Base-by-base conservation (phyloP, 2,113 vertebrate genomes). In the Callopanchax toddi region DNA sequence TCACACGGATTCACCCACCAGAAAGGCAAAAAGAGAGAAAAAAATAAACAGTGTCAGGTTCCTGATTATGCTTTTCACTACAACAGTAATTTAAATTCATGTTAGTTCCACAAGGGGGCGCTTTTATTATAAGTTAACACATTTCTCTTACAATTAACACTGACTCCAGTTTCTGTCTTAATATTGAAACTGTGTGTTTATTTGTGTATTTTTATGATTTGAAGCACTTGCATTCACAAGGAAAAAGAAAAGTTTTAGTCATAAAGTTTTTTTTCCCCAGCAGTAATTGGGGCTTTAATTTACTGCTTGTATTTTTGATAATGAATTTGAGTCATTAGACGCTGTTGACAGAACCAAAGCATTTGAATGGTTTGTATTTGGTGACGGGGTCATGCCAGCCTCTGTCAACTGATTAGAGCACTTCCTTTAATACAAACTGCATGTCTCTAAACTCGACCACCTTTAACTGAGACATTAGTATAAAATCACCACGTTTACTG, bases 71-170 rank as follows among this genome's bases (percentile, higher is more conserved):
- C n/a, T n/a, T n/a, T n/a, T 26, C 26, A 3, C 26, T 26, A 26
- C 29, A 32, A 32, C 29, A 32, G 29, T 29, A 12, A n/a, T 37
- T 23, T 36, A 50, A 52, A 0, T 75, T 76, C 42, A 49, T 5
- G 18, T 74, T 32, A 72, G 18, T 60, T 64, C 74, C 84, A 87
- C 78, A 50, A 84, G 82, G 67, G 79, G 84, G 78, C 56, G 53
- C 62, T 78, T 77, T 46, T 17, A 62, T 54, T 60, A 70, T 18
- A 62, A 17, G 17, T n/a, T n/a, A n/a, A n/a, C n/a, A n/a, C n/a
- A n/a, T n/a, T n/a, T n/a, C n/a, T n/a, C n/a, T n/a, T n/a, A n/a
- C n/a, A n/a, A n/a, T n/a, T n/a, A n/a, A n/a, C n/a, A n/a, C n/a
- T 26, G 16, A 51, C 22, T 46, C 5, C 3, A 22, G 21, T 6